Evolutionary conservation across 2,888 invertebrate species (phyloP), one percentile per base, ranked within the genome.

Genomic region (Dynastes grantii): DNA sequence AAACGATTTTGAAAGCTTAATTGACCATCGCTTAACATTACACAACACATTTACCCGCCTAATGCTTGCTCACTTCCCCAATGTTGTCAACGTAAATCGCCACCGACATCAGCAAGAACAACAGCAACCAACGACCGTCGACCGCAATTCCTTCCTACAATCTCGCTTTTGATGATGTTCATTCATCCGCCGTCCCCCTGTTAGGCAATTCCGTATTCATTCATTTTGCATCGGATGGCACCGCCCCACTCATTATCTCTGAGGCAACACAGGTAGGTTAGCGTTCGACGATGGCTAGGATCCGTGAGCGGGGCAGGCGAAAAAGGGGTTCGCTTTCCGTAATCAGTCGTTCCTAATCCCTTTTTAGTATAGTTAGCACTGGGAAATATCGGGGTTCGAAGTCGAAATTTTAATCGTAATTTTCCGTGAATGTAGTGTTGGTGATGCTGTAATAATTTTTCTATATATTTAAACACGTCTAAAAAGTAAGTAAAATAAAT

Each of bases 301-400:
- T 40, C 32, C 32, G 37, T n/a, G 32, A 78, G 81, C 79, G 76
- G 76, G 67, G 77, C 79, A 80, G 71, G 61, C 61, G 51, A 45
- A 45, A 45, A 45, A 64, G 80, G 79, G 82, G 82, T 82, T 81
- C 80, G 81, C 76, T 81, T 83, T 82, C 80, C 81, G 82, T 84
- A 85, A 85, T 84, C 85, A 85, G 85, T 85, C 83, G 83, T 82
- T 81, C 79, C 81, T 82, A 83, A 84, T 84, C 84, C 83, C 80
- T 11, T 45, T 83, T 83, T 82, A 78, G 79, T 79, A 80, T 81
- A 79, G 71, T 55, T 16, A 16, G 16, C 61, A 61, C 78, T 80
- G 78, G 78, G 78, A 81, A 81, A 81, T 80, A 79, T 58, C 61
- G 32, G 61, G 61, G 11, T 27, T 61, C 29, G 70, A 71, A 53